Evolutionary conservation across 2,888 invertebrate genomes (phyloP).

Genomic region (Stenodema calcarata): DNA sequence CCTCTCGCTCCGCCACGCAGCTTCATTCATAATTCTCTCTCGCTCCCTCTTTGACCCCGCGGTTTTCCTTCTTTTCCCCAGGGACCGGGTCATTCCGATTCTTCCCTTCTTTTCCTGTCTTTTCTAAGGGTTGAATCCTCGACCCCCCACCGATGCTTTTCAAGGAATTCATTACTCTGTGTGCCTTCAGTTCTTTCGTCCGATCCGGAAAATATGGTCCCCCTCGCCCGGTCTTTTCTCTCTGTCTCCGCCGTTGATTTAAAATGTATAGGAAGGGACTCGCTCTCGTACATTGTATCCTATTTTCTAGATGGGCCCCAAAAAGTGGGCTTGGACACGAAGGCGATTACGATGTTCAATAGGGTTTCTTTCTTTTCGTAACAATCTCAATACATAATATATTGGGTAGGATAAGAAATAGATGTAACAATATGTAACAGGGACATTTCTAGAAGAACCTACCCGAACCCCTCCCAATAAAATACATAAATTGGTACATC

Average conservation of each 20-base stretch:
- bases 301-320: not conserved
- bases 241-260: not conserved
- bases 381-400: not conserved
- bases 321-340: not conserved
- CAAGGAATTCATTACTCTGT: conserved; percentile 5
- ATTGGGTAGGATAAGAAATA: too few relatives aligned
- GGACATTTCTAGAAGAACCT: too few relatives aligned
- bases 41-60: not conserved
- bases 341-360: not conserved
- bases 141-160: not conserved
- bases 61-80: not conserved
- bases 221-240: not conserved
- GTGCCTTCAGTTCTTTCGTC: conserved; percentile 7
- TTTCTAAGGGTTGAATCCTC: not conserved
- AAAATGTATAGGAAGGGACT: not conserved
- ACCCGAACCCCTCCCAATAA: too few relatives aligned
- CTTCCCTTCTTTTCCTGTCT: not conserved
- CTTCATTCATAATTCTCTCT: not conserved
- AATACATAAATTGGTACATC: too few relatives aligned
- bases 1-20: not conserved
- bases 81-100: not conserved
- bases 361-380: not conserved
- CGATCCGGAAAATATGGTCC: not conserved
- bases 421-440: too few relatives aligned
- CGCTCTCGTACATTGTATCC: not conserved